Conservation (phyloP, 2,888 invertebrate genomes). For the Athalia rosae region DNA sequence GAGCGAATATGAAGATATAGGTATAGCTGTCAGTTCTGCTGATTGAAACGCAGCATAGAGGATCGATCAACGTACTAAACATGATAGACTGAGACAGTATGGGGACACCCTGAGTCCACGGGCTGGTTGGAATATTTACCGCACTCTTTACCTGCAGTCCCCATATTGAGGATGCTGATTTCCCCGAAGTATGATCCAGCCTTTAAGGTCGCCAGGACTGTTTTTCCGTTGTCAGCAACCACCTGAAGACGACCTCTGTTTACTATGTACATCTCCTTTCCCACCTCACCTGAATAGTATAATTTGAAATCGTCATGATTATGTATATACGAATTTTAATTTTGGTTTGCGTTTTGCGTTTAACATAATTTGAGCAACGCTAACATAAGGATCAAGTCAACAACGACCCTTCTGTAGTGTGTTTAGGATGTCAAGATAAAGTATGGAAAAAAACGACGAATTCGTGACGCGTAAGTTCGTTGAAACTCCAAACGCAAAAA, state of each 20-base stretch:
- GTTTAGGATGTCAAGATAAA: too few relatives aligned
- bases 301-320: too few relatives aligned
- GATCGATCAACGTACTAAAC: conserved; percentile 25
- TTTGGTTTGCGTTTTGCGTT: too few relatives aligned
- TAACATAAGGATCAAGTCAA: too few relatives aligned
- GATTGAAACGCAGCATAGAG: conserved; percentile 24
- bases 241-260: conserved; percentile 96
- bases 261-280: conserved; percentile 99
- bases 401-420: too few relatives aligned
- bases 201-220: conserved; percentile 96
- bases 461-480: too few relatives aligned
- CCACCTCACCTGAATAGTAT: conserved; percentile 90
- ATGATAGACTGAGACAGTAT: conserved; percentile 38
- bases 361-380: too few relatives aligned
- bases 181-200: conserved; percentile 99
- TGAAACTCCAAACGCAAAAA: too few relatives aligned
- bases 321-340: too few relatives aligned
- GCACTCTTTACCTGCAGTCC: conserved; percentile 98
- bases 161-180: conserved; percentile 99
- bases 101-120: conserved; percentile 53
- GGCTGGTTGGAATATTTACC: conserved; percentile 88
- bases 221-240: conserved; percentile 95
- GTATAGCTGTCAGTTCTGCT: conserved; percentile 18
- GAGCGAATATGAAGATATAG: conserved; percentile 19
- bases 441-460: too few relatives aligned